Percentiles rank a stretch among this genome's conserved stretches.
Conservation (phyloP, 2,113 vertebrate genomes). For the Cromileptes altivelis region DNA sequence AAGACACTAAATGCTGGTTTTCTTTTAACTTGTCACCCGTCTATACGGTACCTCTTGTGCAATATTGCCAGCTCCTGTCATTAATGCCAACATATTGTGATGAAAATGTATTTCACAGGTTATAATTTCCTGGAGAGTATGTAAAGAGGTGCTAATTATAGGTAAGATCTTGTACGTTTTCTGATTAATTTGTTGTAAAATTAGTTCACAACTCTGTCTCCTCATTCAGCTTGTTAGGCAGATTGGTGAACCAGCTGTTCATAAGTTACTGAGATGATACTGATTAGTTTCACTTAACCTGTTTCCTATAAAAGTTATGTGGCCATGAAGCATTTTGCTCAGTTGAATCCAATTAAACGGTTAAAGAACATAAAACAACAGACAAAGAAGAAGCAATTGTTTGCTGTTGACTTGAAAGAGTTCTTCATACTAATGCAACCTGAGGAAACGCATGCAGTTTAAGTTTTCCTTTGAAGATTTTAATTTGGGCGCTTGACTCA, state of each 20-base stretch:
- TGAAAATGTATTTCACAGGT: background rate
- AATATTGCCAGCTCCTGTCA: background rate
- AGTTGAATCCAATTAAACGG: background rate
- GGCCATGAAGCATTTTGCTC: background rate
- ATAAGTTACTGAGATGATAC: background rate
- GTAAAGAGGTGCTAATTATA: background rate
- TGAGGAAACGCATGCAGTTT: slow-evolving; percentile 12
- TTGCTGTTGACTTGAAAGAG: background rate
- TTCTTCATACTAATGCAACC: background rate
- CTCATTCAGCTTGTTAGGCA: background rate
- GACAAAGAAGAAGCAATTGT: background rate
- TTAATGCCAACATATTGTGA: background rate
- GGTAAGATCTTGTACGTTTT: background rate
- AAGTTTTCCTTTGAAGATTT: slow-evolving; percentile 12
- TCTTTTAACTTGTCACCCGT: background rate
- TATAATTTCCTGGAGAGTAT: background rate
- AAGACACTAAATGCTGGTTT: background rate
- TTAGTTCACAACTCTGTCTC: background rate
- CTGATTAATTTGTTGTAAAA: background rate
- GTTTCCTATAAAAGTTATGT: background rate
- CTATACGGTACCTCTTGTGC: background rate
- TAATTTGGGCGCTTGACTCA: slow-evolving; percentile 1
- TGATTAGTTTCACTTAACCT: background rate
- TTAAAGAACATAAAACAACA: background rate
- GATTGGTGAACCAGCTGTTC: background rate